Percentiles rank a stretch among this genome's conserved stretches.
Evolutionary conservation across 2,888 invertebrate genomes (phyloP).

Genomic region (Glaucopsyche alexis): DNA sequence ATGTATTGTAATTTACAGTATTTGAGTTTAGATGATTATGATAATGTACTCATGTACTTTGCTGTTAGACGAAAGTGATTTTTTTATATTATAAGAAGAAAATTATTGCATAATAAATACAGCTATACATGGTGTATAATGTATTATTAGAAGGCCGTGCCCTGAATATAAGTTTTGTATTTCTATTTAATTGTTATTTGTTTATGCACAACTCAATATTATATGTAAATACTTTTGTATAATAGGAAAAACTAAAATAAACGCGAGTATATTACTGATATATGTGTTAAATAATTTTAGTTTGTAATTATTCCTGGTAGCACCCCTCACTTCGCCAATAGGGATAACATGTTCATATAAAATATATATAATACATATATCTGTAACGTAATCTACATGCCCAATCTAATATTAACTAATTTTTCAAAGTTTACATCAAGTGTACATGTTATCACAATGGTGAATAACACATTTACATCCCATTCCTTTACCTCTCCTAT

Average conservation of each 20-base stretch:
- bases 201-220: conserved; percentile 81
- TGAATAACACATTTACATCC: conserved; percentile 62
- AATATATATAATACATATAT: conserved; percentile 13
- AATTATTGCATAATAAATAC: conserved; percentile 78
- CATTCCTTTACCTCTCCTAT: conserved; percentile 53
- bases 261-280: conserved; percentile 80
- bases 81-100: conserved; percentile 68
- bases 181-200: conserved; percentile 81
- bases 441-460: conserved; percentile 74
- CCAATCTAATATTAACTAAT: conserved; percentile 8
- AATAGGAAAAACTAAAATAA: conserved; percentile 81
- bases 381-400: conserved; percentile 32
- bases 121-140: conserved; percentile 73
- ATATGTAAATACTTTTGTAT: conserved; percentile 81
- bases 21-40: conserved; percentile 77
- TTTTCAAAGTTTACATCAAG: conserved; percentile 37
- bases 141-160: conserved; percentile 74
- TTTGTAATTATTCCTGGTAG: conserved; percentile 81
- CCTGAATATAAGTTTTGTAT: conserved; percentile 77
- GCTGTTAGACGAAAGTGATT: conserved; percentile 76
- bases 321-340: conserved; percentile 79
- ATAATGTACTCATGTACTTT: conserved; percentile 77
- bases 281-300: conserved; percentile 78
- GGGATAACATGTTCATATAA: conserved; percentile 75
- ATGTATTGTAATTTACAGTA: conserved; percentile 79